Percentiles rank a stretch among this genome's conserved stretches.
Conservation (phyloP, 1,140 invertebrate genomes). For the Cecropterus lyciades region DNA sequence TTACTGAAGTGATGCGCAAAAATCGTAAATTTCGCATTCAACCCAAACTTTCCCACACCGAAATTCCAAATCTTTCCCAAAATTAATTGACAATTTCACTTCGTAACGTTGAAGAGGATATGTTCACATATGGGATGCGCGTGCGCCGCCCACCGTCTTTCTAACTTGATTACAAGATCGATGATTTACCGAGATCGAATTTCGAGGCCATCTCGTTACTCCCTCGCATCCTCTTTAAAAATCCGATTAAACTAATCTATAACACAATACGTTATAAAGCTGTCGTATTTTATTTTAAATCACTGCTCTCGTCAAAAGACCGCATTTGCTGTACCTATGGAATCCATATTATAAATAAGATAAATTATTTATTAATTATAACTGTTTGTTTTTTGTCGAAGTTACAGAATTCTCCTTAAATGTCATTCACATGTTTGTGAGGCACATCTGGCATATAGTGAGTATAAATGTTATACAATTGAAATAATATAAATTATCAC, state of each 20-base stretch:
- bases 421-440: no score
- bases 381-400: no score
- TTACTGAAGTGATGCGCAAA: no score
- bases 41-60: constrained; percentile 4
- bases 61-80: constrained; percentile 38
- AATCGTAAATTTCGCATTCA: no score
- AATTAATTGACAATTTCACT: constrained; percentile 57
- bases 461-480: no score
- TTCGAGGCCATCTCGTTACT: constrained; percentile 71
- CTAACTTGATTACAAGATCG: constrained; percentile 78
- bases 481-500: no score
- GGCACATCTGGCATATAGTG: no score
- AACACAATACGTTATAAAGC: constrained; percentile 10
- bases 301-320: not conserved
- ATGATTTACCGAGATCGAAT: constrained; percentile 82
- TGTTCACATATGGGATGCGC: constrained; percentile 72
- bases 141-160: constrained; percentile 73
- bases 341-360: no score
- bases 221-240: constrained; percentile 55
- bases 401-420: no score
- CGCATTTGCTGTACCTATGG: not conserved
- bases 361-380: no score
- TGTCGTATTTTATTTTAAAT: not conserved
- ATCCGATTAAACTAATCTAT: constrained; percentile 25
- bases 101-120: constrained; percentile 66